A percentile compares a stretch with the other conserved stretches of the same genome.
phyloP scores from a whole-genome alignment of 30 jellyfish, hydroid and myxozoan genomes.

The Turritopsis dohrnii region DNA sequence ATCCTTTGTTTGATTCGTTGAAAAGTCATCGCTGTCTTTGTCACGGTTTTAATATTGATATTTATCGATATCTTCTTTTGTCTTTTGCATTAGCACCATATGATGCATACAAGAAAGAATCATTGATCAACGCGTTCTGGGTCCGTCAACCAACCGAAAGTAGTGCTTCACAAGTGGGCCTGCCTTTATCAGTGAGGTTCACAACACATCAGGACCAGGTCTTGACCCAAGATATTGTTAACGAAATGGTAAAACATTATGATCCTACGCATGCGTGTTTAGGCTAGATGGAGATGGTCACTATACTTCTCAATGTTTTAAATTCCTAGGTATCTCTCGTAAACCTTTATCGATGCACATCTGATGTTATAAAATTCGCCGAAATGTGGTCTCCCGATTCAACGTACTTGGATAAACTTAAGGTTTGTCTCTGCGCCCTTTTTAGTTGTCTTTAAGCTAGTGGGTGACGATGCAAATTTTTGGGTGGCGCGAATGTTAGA shows the following conservation, averaged over 20 bases:
- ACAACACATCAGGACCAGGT: constrained; percentile 91
- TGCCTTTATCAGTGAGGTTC: constrained; percentile 71
- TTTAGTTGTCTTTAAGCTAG: no score
- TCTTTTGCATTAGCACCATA: constrained; percentile 67
- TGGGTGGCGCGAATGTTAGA: no score
- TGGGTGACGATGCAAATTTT: no score
- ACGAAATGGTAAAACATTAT: constrained; percentile 67
- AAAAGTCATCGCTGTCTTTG: no score
- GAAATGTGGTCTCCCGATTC: constrained; percentile 93
- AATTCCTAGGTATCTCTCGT: constrained; percentile 75
- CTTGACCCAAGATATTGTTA: constrained; percentile 78
- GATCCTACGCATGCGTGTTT: neutral
- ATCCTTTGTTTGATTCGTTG: neutral
- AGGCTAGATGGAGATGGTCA: neutral
- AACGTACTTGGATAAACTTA: constrained; percentile 80
- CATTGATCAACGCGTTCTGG: constrained; percentile 88
- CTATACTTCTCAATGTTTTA: neutral
- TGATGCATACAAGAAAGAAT: constrained; percentile 91
- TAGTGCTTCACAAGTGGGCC: constrained; percentile 48
- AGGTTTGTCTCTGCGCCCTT: constrained; percentile 39
- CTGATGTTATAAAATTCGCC: constrained; percentile 65
- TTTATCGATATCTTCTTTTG: neutral
- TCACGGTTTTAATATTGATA: neutral
- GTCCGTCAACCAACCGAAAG: constrained; percentile 61
- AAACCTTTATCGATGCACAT: constrained; percentile 58